Base-by-base conservation (phyloP, 2,797 vertebrate genomes). In the Spinus olivaceus region DNA sequence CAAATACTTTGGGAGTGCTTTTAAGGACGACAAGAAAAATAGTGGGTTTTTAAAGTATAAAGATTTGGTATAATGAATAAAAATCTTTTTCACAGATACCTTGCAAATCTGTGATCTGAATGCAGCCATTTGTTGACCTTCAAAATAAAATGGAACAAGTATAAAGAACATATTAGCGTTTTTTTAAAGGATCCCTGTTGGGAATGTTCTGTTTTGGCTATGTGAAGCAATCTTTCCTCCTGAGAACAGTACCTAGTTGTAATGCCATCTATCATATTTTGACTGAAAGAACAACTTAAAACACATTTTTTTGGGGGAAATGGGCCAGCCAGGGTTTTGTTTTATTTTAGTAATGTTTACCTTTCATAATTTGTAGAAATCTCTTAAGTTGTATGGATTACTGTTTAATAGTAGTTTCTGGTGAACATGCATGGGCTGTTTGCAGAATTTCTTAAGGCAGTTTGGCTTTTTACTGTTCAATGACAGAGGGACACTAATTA, bases 161-260 rank as follows among this genome's bases (percentile, higher is more conserved):
- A 39, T 14, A 67, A 67, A 27, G 8, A 54, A 18, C 2, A 11
- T 10, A 6, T 15, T 67, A 12, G 8, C 2, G 0, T 0, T 42
- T 78, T 81, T 74, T 71, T 32, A 16, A 64, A 81, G 42, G 25
- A 63, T 64, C 24, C 7, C 16, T 35, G 3, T 50, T 69, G 32
- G 30, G 30, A 70, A n/a, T 74, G 2, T n/a, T 81, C 17, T 32
- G 71, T 84, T 86, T 83, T 39, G 72, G 25, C 46, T 46, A 6
- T 30, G 11, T 65, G 66, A 57, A 81, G 27, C 63, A 70, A 64
- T 72, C 7, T 60, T 89, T 59, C 10, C 30, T 71, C 25, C 60
- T 33, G 11, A 83, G 51, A 66, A 5, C 24, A 59, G 25, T 44
- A 54, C 7, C n/a, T 71, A 56, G 69, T 59, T 79, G 9, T 30